Evolutionary conservation across 1,140 invertebrate genomes (phyloP), one percentile per base, ranked within the genome.

Genomic region (Drosophila teissieri): DNA sequence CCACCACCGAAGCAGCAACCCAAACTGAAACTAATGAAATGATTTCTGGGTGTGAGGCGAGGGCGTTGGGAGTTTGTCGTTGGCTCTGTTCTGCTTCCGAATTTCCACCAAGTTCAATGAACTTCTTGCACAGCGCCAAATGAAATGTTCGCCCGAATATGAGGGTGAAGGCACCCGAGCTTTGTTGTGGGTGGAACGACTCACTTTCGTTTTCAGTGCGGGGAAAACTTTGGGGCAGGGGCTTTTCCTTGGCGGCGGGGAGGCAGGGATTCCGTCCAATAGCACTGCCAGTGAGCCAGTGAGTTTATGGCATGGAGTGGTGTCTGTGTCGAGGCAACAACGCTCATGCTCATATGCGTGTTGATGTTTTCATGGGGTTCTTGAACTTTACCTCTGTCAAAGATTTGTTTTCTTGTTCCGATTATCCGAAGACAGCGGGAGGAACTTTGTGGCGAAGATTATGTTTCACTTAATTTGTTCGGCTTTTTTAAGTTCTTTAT

Each of bases 281-380:
- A 75, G 49, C 62, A 61, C 56, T 55, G 77, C 72, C 58, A 69
- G 69, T 83, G 80, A 78, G 70, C 74, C 68, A 80, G 68, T n/a
- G n/a, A n/a, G n/a, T 53, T 75, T 72, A 73, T 80, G 81, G 37
- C 62, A 44, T 36, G 52, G 31, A 62, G 62, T 73, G 64, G 27
- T 65, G 54, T 73, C 52, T 58, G 55, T 67, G 64, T 63, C 57
- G 54, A 72, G 72, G 73, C 55, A 48, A 69, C 55, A 48, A 69
- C 44, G 64, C 61, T 31, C 31, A 31, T 8, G 7, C 10, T 31
- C 31, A 31, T 31, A 27, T 56, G 49, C 58, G 40, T 52, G 70
- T 58, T 85, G 81, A 67, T 40, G 67, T 48, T 78, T 86, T 88
- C 83, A 86, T 78, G 78, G 78, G 82, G 83, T 82, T 86, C 82